phyloP scores from a whole-genome alignment of 2,888 invertebrate species.

The Drosophila ezoana region DNA sequence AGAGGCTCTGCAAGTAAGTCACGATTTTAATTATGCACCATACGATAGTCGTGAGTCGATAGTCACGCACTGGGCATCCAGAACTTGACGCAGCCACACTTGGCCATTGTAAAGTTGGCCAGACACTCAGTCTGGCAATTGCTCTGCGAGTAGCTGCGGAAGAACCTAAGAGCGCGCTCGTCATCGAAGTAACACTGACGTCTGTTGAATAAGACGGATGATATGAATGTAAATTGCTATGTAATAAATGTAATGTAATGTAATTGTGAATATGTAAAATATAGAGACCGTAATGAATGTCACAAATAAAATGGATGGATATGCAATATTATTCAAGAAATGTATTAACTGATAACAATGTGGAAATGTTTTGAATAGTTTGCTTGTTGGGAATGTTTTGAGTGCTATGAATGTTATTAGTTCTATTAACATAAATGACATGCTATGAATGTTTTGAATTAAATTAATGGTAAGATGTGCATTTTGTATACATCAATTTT shows the following conservation, averaged over 20 bases:
- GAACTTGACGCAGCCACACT: slow-evolving; percentile 89
- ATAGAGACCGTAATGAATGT: no score
- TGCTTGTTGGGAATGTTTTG: background rate
- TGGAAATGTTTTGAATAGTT: no score
- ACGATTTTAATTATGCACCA: background rate
- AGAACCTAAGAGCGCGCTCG: slow-evolving; percentile 88
- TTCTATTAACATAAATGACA: no score
- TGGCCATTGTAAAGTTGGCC: slow-evolving; percentile 88
- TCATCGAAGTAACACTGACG: slow-evolving; percentile 89
- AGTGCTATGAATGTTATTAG: background rate
- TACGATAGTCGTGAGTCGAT: background rate
- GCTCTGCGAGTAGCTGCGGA: slow-evolving; percentile 89
- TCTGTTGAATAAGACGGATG: slow-evolving; percentile 64
- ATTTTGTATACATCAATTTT: no score
- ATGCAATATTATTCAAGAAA: no score
- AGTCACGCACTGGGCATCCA: slow-evolving; percentile 87
- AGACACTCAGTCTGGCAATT: slow-evolving; percentile 91
- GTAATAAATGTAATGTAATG: background rate
- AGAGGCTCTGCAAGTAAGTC: slow-evolving; percentile 66
- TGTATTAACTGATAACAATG: no score
- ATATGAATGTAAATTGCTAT: background rate
- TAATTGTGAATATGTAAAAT: no score
- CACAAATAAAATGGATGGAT: no score
- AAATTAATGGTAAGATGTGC: background rate
- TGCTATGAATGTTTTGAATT: no score